A percentile compares a stretch with the other conserved stretches of the same genome.
Conservation (phyloP, 2,888 invertebrate species). For the Resseliella maxima region DNA sequence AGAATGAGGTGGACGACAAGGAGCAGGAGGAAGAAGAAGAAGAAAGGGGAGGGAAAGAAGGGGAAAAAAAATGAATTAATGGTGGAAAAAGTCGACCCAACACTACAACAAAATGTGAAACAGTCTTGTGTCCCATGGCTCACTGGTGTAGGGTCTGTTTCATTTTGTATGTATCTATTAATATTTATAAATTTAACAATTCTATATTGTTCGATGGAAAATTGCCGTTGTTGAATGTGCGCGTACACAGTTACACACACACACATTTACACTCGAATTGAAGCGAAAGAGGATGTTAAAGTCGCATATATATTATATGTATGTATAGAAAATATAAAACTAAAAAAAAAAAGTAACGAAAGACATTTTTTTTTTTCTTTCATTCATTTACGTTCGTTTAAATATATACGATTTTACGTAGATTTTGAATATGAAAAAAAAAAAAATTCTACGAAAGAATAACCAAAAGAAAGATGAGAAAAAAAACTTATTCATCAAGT, state of each 20-base stretch:
- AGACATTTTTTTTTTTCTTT: background rate
- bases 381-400: background rate
- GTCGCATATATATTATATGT: no score
- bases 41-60: background rate
- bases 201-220: slow-evolving; percentile 46
- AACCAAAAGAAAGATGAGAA: background rate
- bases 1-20: background rate
- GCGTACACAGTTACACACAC: background rate
- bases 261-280: background rate
- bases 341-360: background rate
- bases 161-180: slow-evolving; percentile 38
- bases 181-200: slow-evolving; percentile 51
- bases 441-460: background rate
- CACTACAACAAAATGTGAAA: background rate
- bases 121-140: background rate
- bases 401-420: background rate
- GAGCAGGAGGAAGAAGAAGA: background rate
- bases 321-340: background rate
- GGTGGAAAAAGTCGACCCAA: slow-evolving; percentile 16
- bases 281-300: background rate
- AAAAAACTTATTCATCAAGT: no score
- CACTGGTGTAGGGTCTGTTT: background rate
- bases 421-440: background rate
- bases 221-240: slow-evolving; percentile 23
- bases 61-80: background rate